These are phyloP conservation scores for Pantherophis vulpinus DNA, from an alignment of 2,797 vertebrate species.

Conservation along the genomic window DNA sequence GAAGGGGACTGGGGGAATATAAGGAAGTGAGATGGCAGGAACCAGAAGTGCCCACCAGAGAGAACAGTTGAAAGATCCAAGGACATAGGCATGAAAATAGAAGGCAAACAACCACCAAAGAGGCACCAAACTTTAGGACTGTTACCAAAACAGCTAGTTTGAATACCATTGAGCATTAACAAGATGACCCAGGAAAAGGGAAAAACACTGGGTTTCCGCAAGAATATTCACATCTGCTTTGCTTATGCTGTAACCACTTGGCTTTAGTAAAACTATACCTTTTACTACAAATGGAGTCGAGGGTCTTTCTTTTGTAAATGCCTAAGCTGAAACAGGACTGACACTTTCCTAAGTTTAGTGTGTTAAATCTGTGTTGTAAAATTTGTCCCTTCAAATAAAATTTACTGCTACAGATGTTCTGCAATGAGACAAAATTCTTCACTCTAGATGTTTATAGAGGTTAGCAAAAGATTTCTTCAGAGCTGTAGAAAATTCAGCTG, in stretches of 20 bases:
- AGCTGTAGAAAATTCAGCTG: constrained; percentile 57
- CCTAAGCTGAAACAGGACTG: neutral
- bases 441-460: constrained; percentile 64
- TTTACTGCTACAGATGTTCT: constrained; percentile 63
- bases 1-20: neutral
- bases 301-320: neutral
- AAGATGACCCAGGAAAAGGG: neutral
- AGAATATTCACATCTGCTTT: neutral
- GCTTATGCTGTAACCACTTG: neutral
- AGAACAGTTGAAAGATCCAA: neutral
- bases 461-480: constrained; percentile 64
- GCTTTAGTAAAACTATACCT: neutral
- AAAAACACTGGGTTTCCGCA: neutral
- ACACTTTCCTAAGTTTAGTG: constrained; percentile 22
- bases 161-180: neutral
- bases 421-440: constrained; percentile 65
- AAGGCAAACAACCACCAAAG: neutral
- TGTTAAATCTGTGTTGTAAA: constrained; percentile 41
- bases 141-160: neutral
- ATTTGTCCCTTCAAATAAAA: constrained; percentile 60
- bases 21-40: neutral
- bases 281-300: neutral
- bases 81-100: neutral
- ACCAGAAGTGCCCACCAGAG: neutral
- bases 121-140: neutral